Evolutionary conservation across 2,797 vertebrate genomes (phyloP), one percentile per base, ranked within the genome.

Genomic region (Nannoperca obscura): DNA sequence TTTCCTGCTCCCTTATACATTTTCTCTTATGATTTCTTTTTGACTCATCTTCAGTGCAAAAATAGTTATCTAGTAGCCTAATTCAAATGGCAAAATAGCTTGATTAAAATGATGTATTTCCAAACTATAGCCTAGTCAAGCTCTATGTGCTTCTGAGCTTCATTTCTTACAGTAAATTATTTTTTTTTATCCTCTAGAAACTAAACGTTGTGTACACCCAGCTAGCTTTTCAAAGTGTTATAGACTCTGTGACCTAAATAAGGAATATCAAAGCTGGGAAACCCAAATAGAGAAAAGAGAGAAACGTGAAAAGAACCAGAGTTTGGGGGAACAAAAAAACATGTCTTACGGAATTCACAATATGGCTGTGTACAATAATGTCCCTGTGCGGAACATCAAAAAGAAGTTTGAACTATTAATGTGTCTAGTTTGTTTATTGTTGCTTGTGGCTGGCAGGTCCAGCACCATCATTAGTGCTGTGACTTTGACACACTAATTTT

Each of bases 241-340:
- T 69, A 70, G 82, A 87, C 90, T 85, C 71, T 84, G 63, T 91
- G 92, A 88, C 89, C 93, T 91, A 92, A 91, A 94, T 84, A 92
- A 90, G 50, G 47, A 78, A 91, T 90, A 90, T 93, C 89, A 93
- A 94, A 94, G 91, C 65, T 59, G 70, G 32, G 30, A 87, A 92
- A 64, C 72, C 69, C 84, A 54, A 74, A 82, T 87, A 81, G 74
- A 85, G 52, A 86, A 67, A 68, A 63, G 17, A 36, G 34, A 63
- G 22, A 76, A 79, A 69, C 0, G 8, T 38, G 62, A 83, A 68
- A 64, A 82, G 67, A 90, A 80, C 58, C 46, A 86, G 58, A 76
- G 89, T 82, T 85, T 83, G 54, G 75, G 66, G 69, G 62, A 36
- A 76, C 34, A 76, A 81, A 83, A 69, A 40, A 70, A 52, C 53